phyloP scores from a whole-genome alignment of 1,140 invertebrate species.

The Rhagoletis pomonella region DNA sequence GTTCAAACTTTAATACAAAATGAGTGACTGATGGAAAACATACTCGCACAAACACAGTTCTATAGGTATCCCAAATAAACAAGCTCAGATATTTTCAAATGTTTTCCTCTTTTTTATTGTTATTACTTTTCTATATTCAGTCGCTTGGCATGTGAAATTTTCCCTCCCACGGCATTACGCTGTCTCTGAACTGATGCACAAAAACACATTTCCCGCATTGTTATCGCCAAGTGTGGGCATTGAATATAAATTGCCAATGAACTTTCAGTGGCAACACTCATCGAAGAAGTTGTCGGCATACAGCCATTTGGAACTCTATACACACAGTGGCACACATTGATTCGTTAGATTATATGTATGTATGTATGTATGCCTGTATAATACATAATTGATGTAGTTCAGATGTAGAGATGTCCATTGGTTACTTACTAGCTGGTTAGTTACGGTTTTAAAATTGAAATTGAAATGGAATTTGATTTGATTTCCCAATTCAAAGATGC shows the following conservation, averaged over 20 bases:
- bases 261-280: neutral
- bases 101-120: neutral
- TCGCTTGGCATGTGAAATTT: neutral
- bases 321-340: neutral
- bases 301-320: neutral
- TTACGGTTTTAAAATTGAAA: constrained; percentile 40
- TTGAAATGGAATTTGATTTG: constrained; percentile 47
- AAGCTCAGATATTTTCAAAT: neutral
- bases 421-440: neutral
- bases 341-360: too few species aligned
- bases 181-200: neutral
- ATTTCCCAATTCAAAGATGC: constrained; percentile 28
- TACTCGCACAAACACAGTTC: neutral
- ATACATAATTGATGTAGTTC: constrained; percentile 44
- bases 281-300: neutral
- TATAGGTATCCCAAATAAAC: constrained; percentile 9
- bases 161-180: neutral
- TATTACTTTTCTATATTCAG: constrained; percentile 30
- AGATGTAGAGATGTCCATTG: neutral
- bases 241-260: constrained; percentile 46
- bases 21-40: neutral
- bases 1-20: constrained; percentile 44
- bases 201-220: constrained; percentile 15
- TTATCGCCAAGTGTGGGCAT: constrained; percentile 8
- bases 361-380: neutral